Evolutionary conservation across 2,113 vertebrate species (phyloP).

Genomic region (rabbit (Oryctolagus cuniculus)): mOryCun1.1 NC_091441.1:89676001-89676500

Average conservation of each 20-base stretch:
- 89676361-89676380: not conserved
- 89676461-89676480: not conserved
- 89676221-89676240: not conserved
- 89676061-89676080: too few species aligned
- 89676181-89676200: not conserved
- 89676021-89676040: too few species aligned
- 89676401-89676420: not conserved
- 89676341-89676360: not conserved
- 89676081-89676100: not conserved
- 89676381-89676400: not conserved
- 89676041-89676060: too few species aligned
- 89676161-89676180: slow-evolving; percentile 14
- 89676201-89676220: not conserved
- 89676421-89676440: not conserved
- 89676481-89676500: not conserved
- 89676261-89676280: not conserved
- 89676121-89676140: not conserved
- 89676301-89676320: not conserved
- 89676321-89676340: fast-evolving
- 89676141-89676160: slow-evolving; percentile 52
- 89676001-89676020: too few species aligned
- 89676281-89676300: not conserved
- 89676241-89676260: not conserved
- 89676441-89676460: not conserved
- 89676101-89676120: slow-evolving; percentile 47